Percentiles rank a stretch among this genome's conserved stretches.
These are phyloP conservation scores for Labeo catla DNA, from an alignment of 2,113 vertebrate species.

Conservation along the genomic window DNA sequence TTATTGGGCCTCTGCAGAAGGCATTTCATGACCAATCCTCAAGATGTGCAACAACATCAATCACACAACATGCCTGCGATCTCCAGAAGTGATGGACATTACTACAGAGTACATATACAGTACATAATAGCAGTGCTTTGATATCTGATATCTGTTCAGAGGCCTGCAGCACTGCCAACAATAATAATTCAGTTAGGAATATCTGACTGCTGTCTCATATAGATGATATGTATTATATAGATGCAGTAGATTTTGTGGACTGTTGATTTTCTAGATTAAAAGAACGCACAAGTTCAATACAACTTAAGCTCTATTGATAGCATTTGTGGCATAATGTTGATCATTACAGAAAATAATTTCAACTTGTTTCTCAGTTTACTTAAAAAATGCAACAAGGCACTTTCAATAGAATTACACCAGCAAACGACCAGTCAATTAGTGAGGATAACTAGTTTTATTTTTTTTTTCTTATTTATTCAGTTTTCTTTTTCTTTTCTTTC, in stretches of 20 bases:
- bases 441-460: not conserved
- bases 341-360: not conserved
- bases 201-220: not conserved
- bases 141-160: not conserved
- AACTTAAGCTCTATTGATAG: not conserved
- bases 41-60: conserved; percentile 50
- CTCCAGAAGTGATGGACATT: conserved; percentile 10
- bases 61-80: conserved; percentile 32
- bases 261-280: not conserved
- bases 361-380: not conserved
- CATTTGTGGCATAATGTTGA: not conserved
- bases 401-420: not conserved
- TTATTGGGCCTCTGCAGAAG: conserved; percentile 54
- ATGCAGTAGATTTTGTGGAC: not conserved
- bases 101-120: not conserved
- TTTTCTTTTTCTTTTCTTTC: not conserved
- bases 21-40: conserved; percentile 60
- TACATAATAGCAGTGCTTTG: not conserved
- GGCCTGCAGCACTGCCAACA: not conserved
- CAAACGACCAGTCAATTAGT: not conserved
- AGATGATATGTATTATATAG: conserved; percentile 12
- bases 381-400: not conserved
- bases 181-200: conserved; percentile 7
- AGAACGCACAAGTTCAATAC: not conserved
- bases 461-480: not conserved